phyloP scores from a whole-genome alignment of 2,113 vertebrate species.

The Sitta europaea region DNA sequence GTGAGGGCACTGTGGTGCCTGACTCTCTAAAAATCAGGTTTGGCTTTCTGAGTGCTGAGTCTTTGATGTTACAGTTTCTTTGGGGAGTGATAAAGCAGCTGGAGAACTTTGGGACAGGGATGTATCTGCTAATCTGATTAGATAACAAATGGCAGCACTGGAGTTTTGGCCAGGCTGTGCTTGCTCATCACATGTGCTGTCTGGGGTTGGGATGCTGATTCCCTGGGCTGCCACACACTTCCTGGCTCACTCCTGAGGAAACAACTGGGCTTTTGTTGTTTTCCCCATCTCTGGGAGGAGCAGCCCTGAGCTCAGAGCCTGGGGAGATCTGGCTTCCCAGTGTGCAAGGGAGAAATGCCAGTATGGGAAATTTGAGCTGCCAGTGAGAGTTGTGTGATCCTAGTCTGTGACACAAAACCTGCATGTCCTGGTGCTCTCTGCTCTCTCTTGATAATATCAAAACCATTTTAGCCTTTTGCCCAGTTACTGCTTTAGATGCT shows the following conservation, averaged over 20 bases:
- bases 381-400: neutral
- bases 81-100: neutral
- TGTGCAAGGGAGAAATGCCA: neutral
- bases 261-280: constrained; percentile 57
- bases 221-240: constrained; percentile 15
- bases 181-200: neutral
- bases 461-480: neutral
- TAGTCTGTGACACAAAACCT: neutral
- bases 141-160: neutral
- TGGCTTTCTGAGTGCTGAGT: neutral
- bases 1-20: neutral
- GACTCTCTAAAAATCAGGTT: neutral
- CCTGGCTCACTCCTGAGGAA: constrained; percentile 32
- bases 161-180: neutral
- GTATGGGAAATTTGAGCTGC: neutral
- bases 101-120: neutral
- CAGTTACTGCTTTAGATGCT: constrained; percentile 10
- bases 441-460: neutral
- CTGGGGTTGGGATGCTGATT: neutral
- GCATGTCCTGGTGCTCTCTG: neutral
- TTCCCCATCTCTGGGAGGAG: neutral
- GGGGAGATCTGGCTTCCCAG: neutral
- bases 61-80: neutral
- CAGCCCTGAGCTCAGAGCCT: neutral
- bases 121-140: neutral